Percentiles rank a stretch among this genome's conserved stretches.
These are phyloP conservation scores for Gymnosoma rotundatum DNA, from an alignment of 2,888 invertebrate genomes.

Conservation along the genomic window DNA sequence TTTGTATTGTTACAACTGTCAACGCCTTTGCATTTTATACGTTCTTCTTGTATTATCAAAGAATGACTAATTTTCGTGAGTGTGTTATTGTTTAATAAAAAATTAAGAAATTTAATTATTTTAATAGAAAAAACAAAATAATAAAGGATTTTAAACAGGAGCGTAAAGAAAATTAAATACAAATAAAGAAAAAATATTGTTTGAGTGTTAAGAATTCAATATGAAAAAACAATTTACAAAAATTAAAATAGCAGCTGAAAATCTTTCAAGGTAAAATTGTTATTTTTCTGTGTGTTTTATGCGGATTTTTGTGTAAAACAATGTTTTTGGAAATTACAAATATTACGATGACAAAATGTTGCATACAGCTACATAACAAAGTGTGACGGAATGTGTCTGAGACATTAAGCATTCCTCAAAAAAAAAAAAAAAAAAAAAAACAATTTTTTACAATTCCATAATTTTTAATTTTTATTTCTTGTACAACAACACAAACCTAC, in stretches of 20 bases:
- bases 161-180: slow-evolving; percentile 44
- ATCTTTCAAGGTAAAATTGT: slow-evolving; percentile 80
- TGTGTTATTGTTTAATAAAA: slow-evolving; percentile 67
- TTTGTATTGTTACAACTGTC: slow-evolving; percentile 60
- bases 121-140: slow-evolving; percentile 59
- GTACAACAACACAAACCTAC: slow-evolving; percentile 24
- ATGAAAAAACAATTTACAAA: slow-evolving; percentile 82
- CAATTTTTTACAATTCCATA: slow-evolving; percentile 4
- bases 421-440: neutral
- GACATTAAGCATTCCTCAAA: slow-evolving; percentile 42
- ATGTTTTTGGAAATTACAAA: slow-evolving; percentile 27
- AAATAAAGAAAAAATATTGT: slow-evolving; percentile 20
- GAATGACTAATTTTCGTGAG: slow-evolving; percentile 74
- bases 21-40: slow-evolving; percentile 68
- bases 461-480: neutral
- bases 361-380: neutral
- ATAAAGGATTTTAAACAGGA: slow-evolving; percentile 39
- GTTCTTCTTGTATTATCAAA: slow-evolving; percentile 70
- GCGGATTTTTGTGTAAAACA: slow-evolving; percentile 43
- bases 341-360: slow-evolving; percentile 6
- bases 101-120: slow-evolving; percentile 30
- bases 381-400: slow-evolving; percentile 50
- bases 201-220: slow-evolving; percentile 69
- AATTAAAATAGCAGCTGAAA: slow-evolving; percentile 82
- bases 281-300: slow-evolving; percentile 28